Evolutionary conservation across 2,797 vertebrate species (phyloP).

Genomic region (Enteromius unitaeniatus): DNA sequence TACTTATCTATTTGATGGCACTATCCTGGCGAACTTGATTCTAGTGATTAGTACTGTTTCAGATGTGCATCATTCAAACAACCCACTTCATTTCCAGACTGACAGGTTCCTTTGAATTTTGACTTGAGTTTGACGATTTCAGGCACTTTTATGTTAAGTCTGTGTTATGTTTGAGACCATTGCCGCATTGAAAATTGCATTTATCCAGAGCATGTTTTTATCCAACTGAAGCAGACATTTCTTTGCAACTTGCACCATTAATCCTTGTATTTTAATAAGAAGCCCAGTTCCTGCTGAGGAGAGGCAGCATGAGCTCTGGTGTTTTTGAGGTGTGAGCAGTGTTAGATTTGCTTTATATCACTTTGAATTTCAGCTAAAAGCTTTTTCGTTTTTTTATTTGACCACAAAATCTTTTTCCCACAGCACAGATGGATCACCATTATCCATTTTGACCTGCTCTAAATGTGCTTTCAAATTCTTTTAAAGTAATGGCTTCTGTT

Average conservation of each 20-base stretch:
- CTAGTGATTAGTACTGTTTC: not conserved
- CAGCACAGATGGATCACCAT: constrained; percentile 21
- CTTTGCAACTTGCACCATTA: not conserved
- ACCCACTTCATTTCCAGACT: not conserved
- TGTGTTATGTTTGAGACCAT: not conserved
- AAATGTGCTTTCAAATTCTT: not conserved
- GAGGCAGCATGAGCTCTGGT: not conserved
- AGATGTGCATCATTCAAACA: not conserved
- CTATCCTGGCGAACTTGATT: not conserved
- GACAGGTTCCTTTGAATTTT: not conserved
- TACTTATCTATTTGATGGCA: not conserved
- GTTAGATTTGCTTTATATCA: not conserved
- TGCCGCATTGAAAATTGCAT: not conserved
- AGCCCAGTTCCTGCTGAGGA: constrained; percentile 2
- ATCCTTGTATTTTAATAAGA: constrained; percentile 1
- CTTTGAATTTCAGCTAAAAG: constrained; percentile 23
- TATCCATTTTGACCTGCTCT: not conserved
- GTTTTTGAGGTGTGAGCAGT: not conserved
- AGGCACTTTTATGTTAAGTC: not conserved
- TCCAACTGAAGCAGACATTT: not conserved
- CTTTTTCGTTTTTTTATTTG: not conserved
- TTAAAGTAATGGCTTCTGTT: constrained; percentile 26
- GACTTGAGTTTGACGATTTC: not conserved
- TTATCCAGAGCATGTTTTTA: not conserved
- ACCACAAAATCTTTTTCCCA: constrained; percentile 21